Base-by-base conservation (phyloP, 2,113 vertebrate genomes). In the Bucco capensis region DNA sequence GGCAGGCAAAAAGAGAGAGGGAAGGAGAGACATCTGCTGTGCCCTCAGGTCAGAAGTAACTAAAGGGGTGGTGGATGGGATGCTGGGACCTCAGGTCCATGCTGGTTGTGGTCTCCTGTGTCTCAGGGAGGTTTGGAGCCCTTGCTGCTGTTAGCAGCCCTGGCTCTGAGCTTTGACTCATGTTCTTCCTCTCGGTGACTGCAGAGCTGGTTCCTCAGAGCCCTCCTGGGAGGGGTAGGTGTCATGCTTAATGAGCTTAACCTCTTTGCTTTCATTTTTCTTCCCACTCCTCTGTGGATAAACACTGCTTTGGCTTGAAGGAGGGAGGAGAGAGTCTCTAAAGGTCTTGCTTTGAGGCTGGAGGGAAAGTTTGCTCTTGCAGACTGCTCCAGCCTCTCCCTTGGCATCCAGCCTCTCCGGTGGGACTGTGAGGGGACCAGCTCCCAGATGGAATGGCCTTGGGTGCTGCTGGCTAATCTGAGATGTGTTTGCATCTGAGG, bases 381-480 rank as follows among this genome's bases (percentile, higher is more conserved):
- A 53, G 17, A 2, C 28, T 16, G 61, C 44, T 72, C 30, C 62
- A 42, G 44, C 66, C 61, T 35, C n/a, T 77, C 60, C 25, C 0
- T 0, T 9, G 15, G 9, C 60, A 21, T 38, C 16, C 54, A 40
- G 0, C 71, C 30, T 31, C 40, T 42, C 33, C 4, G 1, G 4
- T 30, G 61, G 44, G 69, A 30, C 38, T 7, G 9, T 5, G 35
- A 9, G 30, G 24, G 67, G 57, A 9, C 17, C 57, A 33, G 56
- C 72, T 75, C 7, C 1, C 54, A 25, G 0, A 27, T 33, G 27
- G 6, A 2, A 24, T 23, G 58, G 24, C 42, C 35, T 0, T n/a
- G 0, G 30, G 30, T 10, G 19, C 3, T 0, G 1, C 2, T 2
- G 5, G 2, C 25, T 33, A 18, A 13, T 73, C 44, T 27, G 50